Base-by-base conservation (phyloP, 2,113 vertebrate species). In the Syrrhaptes paradoxus region DNA sequence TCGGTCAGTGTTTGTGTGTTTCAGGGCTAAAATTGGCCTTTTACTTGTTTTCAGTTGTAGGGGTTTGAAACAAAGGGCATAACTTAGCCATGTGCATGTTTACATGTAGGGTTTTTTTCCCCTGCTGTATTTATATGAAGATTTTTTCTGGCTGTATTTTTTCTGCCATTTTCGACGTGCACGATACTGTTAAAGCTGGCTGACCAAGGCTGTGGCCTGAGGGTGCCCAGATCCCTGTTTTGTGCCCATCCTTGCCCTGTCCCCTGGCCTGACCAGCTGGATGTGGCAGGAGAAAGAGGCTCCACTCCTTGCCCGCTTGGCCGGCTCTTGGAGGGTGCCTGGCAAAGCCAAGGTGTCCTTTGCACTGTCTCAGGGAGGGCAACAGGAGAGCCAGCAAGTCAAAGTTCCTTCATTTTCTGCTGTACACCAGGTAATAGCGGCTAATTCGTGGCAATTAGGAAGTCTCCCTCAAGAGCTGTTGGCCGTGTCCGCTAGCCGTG, bases 361-460 rank as follows among this genome's bases (percentile, higher is more conserved):
- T 14, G 29, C 61, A 55, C 31, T 26, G 38, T n/a, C 62, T 65
- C 61, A 32, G 18, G 0, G 3, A 73, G 66, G 78, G 63, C 26
- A 4, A 38, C 85, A 51, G 7, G 18, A 51, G 62, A 87, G 59
- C 36, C 16, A 21, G 6, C 45, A 10, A 76, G 66, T 58, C 87
- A 34, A 52, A 89, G 88, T 65, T 92, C 73, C 41, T 48, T 5
- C 55, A 29, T 75, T 81, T 52, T 92, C 52, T 5, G 4, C 79
- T 70, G 59, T 61, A 57, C 12, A 7, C 4, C 22, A 67, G 66
- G 80, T 68, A 92, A 77, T 19, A 80, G 80, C 4, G 3, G 79
- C 79, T 86, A 74, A 88, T 90, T 95, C 49, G 57, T 4, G 17
- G 57, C 90, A 85, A 86, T 93, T 90, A 86, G 85, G 61, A 89